Evolutionary conservation across 2,113 vertebrate genomes (phyloP).

Genomic region (Thalassoma bifasciatum): DNA sequence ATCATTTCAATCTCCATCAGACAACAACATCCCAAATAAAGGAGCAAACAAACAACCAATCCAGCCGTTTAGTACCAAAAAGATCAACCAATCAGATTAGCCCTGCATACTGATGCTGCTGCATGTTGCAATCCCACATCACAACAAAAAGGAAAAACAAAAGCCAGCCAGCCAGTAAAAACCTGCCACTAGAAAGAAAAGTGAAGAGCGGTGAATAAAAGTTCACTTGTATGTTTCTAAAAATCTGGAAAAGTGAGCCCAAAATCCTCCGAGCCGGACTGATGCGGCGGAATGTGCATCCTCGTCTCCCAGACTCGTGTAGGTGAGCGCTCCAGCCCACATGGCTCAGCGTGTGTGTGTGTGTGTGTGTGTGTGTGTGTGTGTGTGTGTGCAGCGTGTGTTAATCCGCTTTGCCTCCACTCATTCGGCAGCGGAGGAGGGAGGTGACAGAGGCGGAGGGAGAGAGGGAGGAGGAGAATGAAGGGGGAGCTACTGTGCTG

Average conservation of each 20-base stretch:
- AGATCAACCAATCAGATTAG: conserved; percentile 62
- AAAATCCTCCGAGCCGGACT: conserved; percentile 34
- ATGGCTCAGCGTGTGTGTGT: conserved; percentile 48
- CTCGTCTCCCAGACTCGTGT: conserved; percentile 22
- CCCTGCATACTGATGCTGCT: conserved; percentile 31
- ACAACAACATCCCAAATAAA: conserved; percentile 54
- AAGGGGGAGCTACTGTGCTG: conserved; percentile 28
- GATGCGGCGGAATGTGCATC: conserved; percentile 38
- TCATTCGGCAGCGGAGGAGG: conserved; percentile 37
- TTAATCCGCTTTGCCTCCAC: conserved; percentile 64
- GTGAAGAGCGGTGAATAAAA: neutral
- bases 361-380: conserved; percentile 14
- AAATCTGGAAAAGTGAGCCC: neutral
- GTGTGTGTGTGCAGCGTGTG: conserved; percentile 17
- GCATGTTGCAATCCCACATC: conserved; percentile 51
- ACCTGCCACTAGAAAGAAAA: neutral
- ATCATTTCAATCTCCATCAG: conserved; percentile 13
- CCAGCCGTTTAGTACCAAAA: conserved; percentile 34
- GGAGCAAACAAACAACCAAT: conserved; percentile 41
- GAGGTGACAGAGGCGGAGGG: conserved; percentile 27
- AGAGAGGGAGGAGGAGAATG: neutral
- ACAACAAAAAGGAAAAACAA: conserved; percentile 40
- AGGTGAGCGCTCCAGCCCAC: conserved; percentile 60
- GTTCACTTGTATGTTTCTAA: conserved; percentile 9
- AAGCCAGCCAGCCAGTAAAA: conserved; percentile 23